Base-by-base conservation (phyloP, 2,113 vertebrate species). In the Xiphophorus hellerii region DNA sequence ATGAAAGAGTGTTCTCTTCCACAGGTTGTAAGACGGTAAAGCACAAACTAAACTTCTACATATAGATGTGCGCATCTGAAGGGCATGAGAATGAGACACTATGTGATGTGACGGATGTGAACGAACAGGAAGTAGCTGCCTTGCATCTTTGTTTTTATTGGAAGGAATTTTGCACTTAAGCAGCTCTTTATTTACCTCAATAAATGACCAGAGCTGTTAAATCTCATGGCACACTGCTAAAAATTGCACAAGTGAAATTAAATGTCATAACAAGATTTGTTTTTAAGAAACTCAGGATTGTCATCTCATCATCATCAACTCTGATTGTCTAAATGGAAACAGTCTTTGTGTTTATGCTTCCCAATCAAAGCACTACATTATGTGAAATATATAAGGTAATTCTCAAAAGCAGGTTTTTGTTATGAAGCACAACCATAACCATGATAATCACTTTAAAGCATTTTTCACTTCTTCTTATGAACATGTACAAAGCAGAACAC, bases 1-100 rank as follows among this genome's bases (percentile, higher is more conserved):
- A 93, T 1, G 97, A 99, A 84, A 88, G 93, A 20, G 88, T 98
- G 62, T 99, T 96, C 69, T 95, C 97, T 0, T 94, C 95, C 77
- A 97, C 97, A 92, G 98, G 98, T 84, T 99, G 98, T 91, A 99
- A 99, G 91, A 95, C 95, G 3, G 96, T 99, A 82, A 92, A 93
- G 79, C 95, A 95, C 88, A 98, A 97, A 87, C 67, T 98, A 86
- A 94, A 98, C 89, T 98, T 96, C 84, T 97, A 96, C 80, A 74
- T 60, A 66, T 94, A 85, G 39, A 85, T 25, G 35, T 58, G 62
- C 0, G 10, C 30, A 13, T 67, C 44, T 3, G 58, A 74, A 0
- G n/a, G n/a, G 85, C 9, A 6, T 61, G 33, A 0, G 4, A 20
- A 39, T 69, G 9, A 9, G 54, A 69, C 80, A 74, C 83, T 80